These are phyloP conservation scores for Mareca penelope DNA, from an alignment of 2,797 vertebrate species.

Conservation along the genomic window DNA sequence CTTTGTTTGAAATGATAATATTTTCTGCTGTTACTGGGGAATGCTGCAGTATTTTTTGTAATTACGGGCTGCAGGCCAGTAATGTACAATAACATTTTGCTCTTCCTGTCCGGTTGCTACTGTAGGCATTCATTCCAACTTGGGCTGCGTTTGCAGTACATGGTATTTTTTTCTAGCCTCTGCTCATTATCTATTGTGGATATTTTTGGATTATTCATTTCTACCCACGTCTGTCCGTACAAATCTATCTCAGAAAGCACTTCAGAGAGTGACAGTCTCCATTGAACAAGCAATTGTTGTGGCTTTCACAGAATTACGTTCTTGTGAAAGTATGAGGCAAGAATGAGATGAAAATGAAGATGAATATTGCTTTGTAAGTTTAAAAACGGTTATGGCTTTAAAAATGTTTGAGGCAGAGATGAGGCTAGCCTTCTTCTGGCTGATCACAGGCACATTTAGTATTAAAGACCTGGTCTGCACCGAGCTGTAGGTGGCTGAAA, in stretches of 20 bases:
- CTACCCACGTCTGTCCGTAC: slow-evolving; percentile 16
- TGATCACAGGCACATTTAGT: not conserved
- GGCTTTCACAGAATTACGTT: slow-evolving; percentile 46
- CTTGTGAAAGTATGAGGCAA: slow-evolving; percentile 46
- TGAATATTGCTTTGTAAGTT: slow-evolving; percentile 42
- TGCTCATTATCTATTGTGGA: slow-evolving; percentile 56
- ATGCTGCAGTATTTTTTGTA: slow-evolving; percentile 61
- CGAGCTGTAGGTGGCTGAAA: not conserved
- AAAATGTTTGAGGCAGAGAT: not conserved
- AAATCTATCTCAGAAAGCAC: slow-evolving; percentile 49
- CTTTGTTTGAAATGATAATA: slow-evolving; percentile 51
- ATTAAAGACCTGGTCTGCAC: not conserved
- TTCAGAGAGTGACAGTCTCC: slow-evolving; percentile 30
- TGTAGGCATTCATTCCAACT: slow-evolving; percentile 55
- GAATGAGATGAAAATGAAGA: slow-evolving; percentile 7
- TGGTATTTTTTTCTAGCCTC: not conserved
- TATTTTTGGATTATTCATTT: slow-evolving; percentile 67
- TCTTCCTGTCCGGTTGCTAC: slow-evolving; percentile 66
- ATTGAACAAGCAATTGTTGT: slow-evolving; percentile 56
- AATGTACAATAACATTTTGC: slow-evolving; percentile 65
- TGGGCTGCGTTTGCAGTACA: slow-evolving; percentile 24
- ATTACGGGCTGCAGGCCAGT: slow-evolving; percentile 32
- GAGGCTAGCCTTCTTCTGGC: not conserved
- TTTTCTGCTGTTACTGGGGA: slow-evolving; percentile 37
- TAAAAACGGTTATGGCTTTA: not conserved